Evolutionary conservation across 1,140 invertebrate species (phyloP), one percentile per base, ranked within the genome.

Genomic region (Neotoxoptera formosana): DNA sequence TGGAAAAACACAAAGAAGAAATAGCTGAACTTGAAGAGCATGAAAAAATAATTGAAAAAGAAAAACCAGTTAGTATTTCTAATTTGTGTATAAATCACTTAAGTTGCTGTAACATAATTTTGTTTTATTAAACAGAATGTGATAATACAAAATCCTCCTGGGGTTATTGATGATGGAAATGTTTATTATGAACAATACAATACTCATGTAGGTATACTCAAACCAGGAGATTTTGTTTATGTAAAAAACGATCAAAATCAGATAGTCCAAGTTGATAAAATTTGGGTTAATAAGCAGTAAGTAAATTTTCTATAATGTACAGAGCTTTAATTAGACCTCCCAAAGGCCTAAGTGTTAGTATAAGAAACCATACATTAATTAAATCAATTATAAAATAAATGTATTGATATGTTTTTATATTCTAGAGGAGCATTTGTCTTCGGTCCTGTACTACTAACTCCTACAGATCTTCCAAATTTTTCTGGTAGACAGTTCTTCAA

Each of bases 191-290:
- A 99, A 95, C 99, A 99, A 95, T 98, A 98, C 95, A 98, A 98
- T 94, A 97, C 97, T 0, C 97, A 97, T 94, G 97, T 97, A 67
- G 98, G 98, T 47, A 96, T 97, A 53, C 96, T 99, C 93, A 97
- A 98, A 96, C 97, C 97, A 86, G 99, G 98, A 25, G 99, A 99
- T 95, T 99, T 97, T 95, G 98, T 99, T 53, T 99, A 99, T 95
- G 98, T 34, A 97, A 98, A 95, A 97, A 97, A 90, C 97, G 98
- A 94, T 60, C 94, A 94, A 53, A 97, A 97, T 95, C 98, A 98
- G 95, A 96, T 98, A 93, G 98, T 99, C 2, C 97, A 99, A 95
- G 97, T 99, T 94, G 98, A 99, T 95, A 97, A 97, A 94, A 98
- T 99, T 94, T 99, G 98, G 98, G 97, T 97, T 94, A 98, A 98